phyloP scores from a whole-genome alignment of 2,888 invertebrate species.

The Magallana nippona region DNA sequence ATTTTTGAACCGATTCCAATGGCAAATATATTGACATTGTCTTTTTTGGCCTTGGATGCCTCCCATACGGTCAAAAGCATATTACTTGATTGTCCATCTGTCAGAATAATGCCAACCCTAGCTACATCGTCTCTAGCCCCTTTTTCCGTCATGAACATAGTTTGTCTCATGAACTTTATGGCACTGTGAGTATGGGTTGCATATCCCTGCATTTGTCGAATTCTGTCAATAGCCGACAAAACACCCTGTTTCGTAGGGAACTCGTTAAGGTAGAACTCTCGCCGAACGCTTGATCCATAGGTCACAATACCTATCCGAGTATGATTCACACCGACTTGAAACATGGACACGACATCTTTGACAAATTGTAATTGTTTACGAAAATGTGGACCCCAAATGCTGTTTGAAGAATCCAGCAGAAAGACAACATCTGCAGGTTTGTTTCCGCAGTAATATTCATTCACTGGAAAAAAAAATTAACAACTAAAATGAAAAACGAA shows the following conservation, averaged over 20 bases:
- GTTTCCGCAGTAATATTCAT: constrained; percentile 64
- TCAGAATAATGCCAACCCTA: constrained; percentile 68
- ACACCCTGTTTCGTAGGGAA: constrained; percentile 57
- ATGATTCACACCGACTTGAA: constrained; percentile 67
- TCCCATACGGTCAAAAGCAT: constrained; percentile 63
- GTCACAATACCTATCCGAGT: constrained; percentile 75
- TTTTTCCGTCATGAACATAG: constrained; percentile 59
- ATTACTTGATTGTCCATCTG: constrained; percentile 70
- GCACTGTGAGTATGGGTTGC: constrained; percentile 67
- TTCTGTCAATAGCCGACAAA: constrained; percentile 56
- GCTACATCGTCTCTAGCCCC: constrained; percentile 67
- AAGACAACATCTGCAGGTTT: constrained; percentile 71
- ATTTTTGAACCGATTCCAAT: constrained; percentile 69
- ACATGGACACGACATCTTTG: constrained; percentile 69
- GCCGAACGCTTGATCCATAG: constrained; percentile 61
- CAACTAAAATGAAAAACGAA: no score
- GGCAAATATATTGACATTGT: constrained; percentile 67
- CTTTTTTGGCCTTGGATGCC: constrained; percentile 63
- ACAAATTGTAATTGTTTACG: constrained; percentile 71
- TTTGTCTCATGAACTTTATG: constrained; percentile 62
- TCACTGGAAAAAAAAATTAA: constrained; percentile 56
- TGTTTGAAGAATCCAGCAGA: constrained; percentile 70
- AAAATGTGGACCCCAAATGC: constrained; percentile 75
- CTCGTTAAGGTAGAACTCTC: constrained; percentile 65
- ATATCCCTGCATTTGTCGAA: constrained; percentile 61